A percentile compares a stretch with the other conserved stretches of the same genome.
Evolutionary conservation across 2,888 invertebrate species (phyloP).

Genomic region (Mythimna lalbum): DNA sequence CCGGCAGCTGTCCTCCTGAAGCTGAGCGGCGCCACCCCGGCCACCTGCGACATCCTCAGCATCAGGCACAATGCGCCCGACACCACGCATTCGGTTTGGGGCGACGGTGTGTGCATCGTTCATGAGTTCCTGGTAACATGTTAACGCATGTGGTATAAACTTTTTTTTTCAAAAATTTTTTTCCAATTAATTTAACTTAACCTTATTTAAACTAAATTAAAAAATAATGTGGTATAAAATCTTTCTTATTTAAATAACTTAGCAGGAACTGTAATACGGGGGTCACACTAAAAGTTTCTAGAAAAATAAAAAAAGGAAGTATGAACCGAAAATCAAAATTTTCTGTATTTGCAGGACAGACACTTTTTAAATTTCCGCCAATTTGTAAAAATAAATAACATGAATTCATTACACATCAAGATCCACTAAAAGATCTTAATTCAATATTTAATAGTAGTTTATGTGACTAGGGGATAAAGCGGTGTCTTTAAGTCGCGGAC

Average conservation of each 20-base stretch:
- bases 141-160: background rate
- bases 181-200: too few species aligned
- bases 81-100: constrained; percentile 55
- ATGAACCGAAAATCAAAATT: too few species aligned
- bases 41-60: constrained; percentile 62
- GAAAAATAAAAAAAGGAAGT: too few species aligned
- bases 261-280: background rate
- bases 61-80: constrained; percentile 62
- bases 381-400: too few species aligned
- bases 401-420: too few species aligned
- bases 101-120: constrained; percentile 12
- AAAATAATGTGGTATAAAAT: background rate
- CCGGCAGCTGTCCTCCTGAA: constrained; percentile 54
- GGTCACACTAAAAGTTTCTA: too few species aligned
- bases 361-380: too few species aligned
- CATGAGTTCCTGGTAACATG: background rate
- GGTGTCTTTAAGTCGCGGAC: too few species aligned
- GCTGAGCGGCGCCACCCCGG: constrained; percentile 69
- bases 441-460: too few species aligned
- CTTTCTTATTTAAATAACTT: background rate
- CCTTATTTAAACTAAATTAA: background rate
- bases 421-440: too few species aligned
- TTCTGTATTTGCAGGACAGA: too few species aligned
- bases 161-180: background rate
- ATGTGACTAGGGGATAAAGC: too few species aligned